phyloP scores from a whole-genome alignment of 2,113 vertebrate genomes.

The Chroicocephalus ridibundus region DNA sequence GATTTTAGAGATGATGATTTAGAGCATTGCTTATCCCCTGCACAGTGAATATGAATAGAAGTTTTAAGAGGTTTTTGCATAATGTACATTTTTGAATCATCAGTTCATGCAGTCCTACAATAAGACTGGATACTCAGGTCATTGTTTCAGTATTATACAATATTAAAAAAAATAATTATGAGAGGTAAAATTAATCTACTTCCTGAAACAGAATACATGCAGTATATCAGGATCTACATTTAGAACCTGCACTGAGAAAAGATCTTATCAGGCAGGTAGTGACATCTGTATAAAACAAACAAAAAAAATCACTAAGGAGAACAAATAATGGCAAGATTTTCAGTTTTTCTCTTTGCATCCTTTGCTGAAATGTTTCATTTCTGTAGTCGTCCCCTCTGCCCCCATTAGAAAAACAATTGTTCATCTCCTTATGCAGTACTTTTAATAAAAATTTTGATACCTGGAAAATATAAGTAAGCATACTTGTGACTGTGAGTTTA shows the following conservation, averaged over 20 bases:
- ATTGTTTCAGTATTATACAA: background rate
- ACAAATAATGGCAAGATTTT: background rate
- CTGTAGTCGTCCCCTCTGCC: fast-evolving
- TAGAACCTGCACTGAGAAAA: background rate
- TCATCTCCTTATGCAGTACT: background rate
- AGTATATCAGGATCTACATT: background rate
- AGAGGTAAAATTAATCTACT: background rate
- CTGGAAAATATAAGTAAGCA: background rate
- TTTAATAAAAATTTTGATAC: background rate
- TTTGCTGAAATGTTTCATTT: background rate
- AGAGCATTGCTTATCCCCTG: background rate
- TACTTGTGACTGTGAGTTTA: background rate
- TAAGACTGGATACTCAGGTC: background rate
- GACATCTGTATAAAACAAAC: background rate
- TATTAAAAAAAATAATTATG: background rate
- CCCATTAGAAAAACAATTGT: background rate
- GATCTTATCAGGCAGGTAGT: background rate
- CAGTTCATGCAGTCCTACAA: background rate
- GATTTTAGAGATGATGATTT: background rate
- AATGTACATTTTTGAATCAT: background rate
- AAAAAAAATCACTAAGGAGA: background rate
- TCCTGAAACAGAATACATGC: background rate
- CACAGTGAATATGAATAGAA: background rate
- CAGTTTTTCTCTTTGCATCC: background rate
- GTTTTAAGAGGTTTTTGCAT: background rate